Evolutionary conservation across 2,888 invertebrate genomes (phyloP).

Genomic region (Acanthosoma haemorrhoidale): DNA sequence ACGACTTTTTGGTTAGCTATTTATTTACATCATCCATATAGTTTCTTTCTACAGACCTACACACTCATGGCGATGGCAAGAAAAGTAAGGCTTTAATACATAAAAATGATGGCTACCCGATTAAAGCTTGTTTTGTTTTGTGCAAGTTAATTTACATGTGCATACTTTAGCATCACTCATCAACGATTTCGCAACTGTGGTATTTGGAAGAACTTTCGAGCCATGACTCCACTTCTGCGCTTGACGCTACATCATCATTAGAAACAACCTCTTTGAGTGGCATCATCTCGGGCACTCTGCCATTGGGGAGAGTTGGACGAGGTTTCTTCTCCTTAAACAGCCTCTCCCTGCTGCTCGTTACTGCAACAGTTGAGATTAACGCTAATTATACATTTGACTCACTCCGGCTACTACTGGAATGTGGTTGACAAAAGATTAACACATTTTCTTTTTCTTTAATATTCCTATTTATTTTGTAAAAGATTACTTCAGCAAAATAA

Average conservation of each 20-base stretch:
- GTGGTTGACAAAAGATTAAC: neutral
- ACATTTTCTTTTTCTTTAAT: neutral
- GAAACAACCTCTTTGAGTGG: constrained; percentile 48
- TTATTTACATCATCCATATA: no score
- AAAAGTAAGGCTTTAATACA: no score
- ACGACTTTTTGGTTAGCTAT: no score
- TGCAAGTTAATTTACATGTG: no score
- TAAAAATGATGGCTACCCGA: no score
- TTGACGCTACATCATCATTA: constrained; percentile 55
- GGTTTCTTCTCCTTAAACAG: constrained; percentile 40
- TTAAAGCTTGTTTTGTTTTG: no score
- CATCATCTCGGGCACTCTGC: constrained; percentile 57
- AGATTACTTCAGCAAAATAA: no score
- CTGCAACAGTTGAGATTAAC: constrained; percentile 11
- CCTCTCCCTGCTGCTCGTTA: constrained; percentile 44
- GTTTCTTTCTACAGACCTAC: no score
- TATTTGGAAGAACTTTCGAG: constrained; percentile 69
- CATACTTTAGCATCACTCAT: constrained; percentile 53
- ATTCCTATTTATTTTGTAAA: no score
- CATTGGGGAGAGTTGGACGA: constrained; percentile 44
- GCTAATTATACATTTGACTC: neutral
- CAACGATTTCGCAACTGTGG: constrained; percentile 69
- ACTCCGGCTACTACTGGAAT: neutral
- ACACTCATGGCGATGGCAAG: no score
- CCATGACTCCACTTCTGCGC: constrained; percentile 63